Evolutionary conservation across 2,797 vertebrate species (phyloP).

Genomic region (Sebastes steindachneri): DNA sequence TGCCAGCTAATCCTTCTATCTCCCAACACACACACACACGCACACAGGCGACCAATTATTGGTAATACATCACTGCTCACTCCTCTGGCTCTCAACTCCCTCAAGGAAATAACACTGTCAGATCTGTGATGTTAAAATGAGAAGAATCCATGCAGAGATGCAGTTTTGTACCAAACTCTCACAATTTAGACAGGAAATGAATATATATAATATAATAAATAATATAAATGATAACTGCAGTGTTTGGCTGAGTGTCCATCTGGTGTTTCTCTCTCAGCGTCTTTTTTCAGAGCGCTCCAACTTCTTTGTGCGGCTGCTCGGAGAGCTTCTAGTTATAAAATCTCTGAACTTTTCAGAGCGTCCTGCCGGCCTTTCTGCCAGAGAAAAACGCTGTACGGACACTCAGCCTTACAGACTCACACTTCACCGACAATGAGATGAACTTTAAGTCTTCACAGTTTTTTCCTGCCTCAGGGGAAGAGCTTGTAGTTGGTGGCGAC

Average conservation of each 20-base stretch:
- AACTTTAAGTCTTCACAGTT: not conserved
- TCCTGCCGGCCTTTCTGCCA: no score
- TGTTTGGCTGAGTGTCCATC: no score
- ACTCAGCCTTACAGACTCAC: not conserved
- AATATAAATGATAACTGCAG: not conserved
- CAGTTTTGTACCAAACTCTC: not conserved
- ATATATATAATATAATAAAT: not conserved
- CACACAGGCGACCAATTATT: constrained; percentile 44
- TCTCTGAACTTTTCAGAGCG: no score
- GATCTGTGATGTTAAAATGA: not conserved
- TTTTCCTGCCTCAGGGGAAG: not conserved
- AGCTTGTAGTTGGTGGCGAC: not conserved
- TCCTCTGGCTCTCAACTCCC: constrained; percentile 9
- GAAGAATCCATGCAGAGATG: not conserved
- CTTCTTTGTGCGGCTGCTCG: no score
- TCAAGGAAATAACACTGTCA: constrained; percentile 25
- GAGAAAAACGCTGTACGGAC: no score
- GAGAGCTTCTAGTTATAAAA: no score
- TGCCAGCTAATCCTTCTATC: constrained; percentile 63
- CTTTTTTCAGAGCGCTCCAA: no score
- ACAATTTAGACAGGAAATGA: not conserved
- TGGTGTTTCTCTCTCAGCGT: no score
- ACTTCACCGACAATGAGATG: not conserved
- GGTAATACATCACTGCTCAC: constrained; percentile 36
- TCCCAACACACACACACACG: constrained; percentile 37